These are phyloP conservation scores for Oplegnathus fasciatus DNA, from an alignment of 2,113 vertebrate genomes.

Conservation along the genomic window DNA sequence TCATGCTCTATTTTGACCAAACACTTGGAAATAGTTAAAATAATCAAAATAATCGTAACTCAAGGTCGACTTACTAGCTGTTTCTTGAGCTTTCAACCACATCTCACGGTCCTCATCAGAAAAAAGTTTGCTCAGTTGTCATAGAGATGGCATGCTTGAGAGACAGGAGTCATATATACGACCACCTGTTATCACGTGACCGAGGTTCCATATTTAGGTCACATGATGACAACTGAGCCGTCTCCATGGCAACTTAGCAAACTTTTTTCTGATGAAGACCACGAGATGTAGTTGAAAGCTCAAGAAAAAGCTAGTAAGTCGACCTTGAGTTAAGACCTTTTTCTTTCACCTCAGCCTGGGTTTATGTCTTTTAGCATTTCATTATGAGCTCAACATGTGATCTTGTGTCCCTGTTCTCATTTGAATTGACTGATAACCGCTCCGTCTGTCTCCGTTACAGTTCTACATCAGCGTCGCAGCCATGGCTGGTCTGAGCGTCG, in stretches of 20 bases:
- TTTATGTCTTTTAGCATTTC: conserved; percentile 10
- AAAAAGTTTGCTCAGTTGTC: neutral
- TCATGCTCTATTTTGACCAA: neutral
- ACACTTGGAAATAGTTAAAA: too few species aligned
- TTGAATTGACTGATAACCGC: neutral
- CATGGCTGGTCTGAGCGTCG: conserved; percentile 88
- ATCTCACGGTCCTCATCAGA: neutral
- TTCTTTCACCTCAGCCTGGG: neutral
- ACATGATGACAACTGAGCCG: neutral
- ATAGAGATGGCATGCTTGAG: too few species aligned
- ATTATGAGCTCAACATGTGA: neutral
- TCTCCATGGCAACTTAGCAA: too few species aligned
- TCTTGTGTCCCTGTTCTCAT: neutral
- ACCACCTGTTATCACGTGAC: neutral
- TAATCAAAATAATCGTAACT: neutral
- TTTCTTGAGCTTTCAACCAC: neutral
- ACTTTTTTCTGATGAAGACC: neutral
- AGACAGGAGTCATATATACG: neutral
- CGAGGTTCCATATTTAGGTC: neutral
- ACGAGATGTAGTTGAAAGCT: neutral
- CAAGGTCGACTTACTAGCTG: neutral
- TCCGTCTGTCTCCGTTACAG: conserved; percentile 81
- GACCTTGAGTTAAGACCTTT: neutral
- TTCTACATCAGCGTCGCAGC: conserved; percentile 86
- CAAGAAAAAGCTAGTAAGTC: too few species aligned